Evolutionary conservation across 2,797 vertebrate species (phyloP).

Genomic region (Pangasius sanitwongsei): DNA sequence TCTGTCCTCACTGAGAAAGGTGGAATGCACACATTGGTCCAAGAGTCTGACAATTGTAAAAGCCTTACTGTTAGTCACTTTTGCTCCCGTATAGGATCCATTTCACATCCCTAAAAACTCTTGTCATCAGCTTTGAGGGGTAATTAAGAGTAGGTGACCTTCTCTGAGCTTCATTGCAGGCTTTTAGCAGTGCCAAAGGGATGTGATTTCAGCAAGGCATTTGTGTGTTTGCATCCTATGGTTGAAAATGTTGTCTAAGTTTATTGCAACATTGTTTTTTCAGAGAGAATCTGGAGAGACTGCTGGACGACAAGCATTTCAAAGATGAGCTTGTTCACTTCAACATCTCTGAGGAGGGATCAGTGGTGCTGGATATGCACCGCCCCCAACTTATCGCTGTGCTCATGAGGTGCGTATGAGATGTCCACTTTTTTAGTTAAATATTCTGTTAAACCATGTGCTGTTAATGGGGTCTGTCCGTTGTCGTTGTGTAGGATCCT

Average conservation of each 20-base stretch:
- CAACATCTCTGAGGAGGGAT: slow-evolving; percentile 88
- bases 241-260: neutral
- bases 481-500: slow-evolving; percentile 80
- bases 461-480: neutral
- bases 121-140: slow-evolving; percentile 19
- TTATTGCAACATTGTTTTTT: neutral
- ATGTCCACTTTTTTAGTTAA: neutral
- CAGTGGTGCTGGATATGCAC: slow-evolving; percentile 83
- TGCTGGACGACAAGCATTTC: slow-evolving; percentile 92
- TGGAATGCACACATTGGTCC: slow-evolving; percentile 43
- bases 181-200: neutral
- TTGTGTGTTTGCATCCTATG: neutral
- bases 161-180: neutral
- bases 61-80: slow-evolving; percentile 27
- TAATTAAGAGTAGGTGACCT: slow-evolving; percentile 10
- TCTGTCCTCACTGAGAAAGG: slow-evolving; percentile 19
- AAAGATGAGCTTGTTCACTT: slow-evolving; percentile 97
- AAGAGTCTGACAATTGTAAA: slow-evolving; percentile 15
- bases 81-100: slow-evolving; percentile 43
- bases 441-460: neutral
- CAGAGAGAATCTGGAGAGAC: slow-evolving; percentile 90
- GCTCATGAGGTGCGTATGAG: slow-evolving; percentile 88
- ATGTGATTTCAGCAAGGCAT: neutral
- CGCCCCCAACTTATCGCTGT: slow-evolving; percentile 85
- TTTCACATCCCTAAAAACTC: slow-evolving; percentile 38